Evolutionary conservation across 2,888 invertebrate genomes (phyloP).

Genomic region (Drosophila setosimentum): DNA sequence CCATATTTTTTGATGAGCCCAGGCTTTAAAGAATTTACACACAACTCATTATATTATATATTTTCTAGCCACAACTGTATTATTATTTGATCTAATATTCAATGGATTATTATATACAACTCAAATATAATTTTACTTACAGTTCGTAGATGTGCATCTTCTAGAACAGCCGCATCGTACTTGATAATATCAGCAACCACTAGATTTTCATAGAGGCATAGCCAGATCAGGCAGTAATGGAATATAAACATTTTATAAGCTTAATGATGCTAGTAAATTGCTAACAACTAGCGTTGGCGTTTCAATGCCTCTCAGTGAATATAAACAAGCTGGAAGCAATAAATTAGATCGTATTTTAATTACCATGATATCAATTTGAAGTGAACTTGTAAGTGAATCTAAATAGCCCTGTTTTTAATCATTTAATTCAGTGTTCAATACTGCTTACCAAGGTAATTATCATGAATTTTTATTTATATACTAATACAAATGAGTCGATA

Average conservation of each 20-base stretch:
- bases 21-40: constrained; percentile 45
- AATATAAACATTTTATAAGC: constrained; percentile 16
- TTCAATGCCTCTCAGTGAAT: background rate
- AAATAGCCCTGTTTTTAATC: constrained; percentile 3
- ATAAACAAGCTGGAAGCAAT: background rate
- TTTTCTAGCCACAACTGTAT: background rate
- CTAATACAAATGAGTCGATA: background rate
- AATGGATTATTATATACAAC: background rate
- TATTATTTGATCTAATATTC: background rate
- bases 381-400: constrained; percentile 31
- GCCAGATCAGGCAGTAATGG: constrained; percentile 26
- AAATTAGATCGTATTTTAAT: constrained; percentile 9
- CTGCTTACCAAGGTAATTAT: background rate
- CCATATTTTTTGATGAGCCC: constrained; percentile 86
- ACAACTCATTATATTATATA: background rate
- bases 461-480: background rate
- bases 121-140: constrained; percentile 26
- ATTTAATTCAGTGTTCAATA: background rate
- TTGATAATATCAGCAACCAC: constrained; percentile 11
- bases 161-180: constrained; percentile 27
- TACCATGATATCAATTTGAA: constrained; percentile 30
- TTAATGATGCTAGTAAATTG: background rate
- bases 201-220: constrained; percentile 19
- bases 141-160: constrained; percentile 41
- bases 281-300: background rate